These are phyloP conservation scores for Ciconia stormi DNA, from an alignment of 2,113 vertebrate species.

Conservation along the genomic window DNA sequence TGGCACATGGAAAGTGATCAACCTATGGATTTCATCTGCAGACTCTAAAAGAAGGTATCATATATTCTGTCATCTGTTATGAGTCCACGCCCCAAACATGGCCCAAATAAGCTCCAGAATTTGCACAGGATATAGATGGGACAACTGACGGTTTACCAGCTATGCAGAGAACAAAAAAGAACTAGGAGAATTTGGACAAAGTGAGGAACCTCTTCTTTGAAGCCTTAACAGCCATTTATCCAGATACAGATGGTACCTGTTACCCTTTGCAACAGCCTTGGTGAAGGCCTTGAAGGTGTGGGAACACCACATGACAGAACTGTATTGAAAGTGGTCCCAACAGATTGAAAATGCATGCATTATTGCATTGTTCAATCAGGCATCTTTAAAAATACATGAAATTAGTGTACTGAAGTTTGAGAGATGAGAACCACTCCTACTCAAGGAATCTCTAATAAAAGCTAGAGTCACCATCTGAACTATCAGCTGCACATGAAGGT, in stretches of 20 bases:
- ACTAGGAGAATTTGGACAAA: background rate
- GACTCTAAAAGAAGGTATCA: background rate
- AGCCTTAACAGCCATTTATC: background rate
- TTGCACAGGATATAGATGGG: background rate
- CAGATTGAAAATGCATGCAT: background rate
- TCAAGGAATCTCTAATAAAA: background rate
- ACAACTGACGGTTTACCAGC: background rate
- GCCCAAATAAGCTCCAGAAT: background rate
- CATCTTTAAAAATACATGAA: background rate
- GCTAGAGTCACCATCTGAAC: background rate
- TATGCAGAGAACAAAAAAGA: background rate
- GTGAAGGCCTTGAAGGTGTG: background rate
- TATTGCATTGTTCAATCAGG: background rate
- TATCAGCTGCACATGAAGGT: background rate
- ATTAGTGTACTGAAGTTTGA: background rate
- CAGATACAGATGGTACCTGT: background rate
- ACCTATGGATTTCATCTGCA: background rate
- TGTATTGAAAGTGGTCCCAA: background rate
- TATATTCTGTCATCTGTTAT: background rate
- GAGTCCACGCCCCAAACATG: background rate
- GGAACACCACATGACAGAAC: background rate
- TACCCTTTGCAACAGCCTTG: background rate
- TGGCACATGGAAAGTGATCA: background rate
- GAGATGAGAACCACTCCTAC: background rate
- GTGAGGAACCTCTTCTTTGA: background rate